These are phyloP conservation scores for Calosoma granatense DNA, from an alignment of 1,140 invertebrate species.

Conservation along the genomic window DNA sequence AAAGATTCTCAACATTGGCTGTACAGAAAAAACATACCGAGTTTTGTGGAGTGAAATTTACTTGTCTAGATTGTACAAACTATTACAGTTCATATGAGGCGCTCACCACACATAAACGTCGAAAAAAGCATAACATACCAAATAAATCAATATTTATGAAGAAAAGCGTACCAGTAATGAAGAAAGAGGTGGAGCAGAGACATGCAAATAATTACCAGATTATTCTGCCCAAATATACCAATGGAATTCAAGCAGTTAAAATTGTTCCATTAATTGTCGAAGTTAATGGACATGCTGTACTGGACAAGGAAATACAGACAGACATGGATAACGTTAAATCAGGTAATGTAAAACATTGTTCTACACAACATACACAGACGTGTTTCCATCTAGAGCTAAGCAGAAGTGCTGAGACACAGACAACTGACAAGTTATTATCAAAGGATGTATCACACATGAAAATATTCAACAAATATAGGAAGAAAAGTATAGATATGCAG, in stretches of 20 bases:
- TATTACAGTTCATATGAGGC: slow-evolving; percentile 44
- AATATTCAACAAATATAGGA: slow-evolving; percentile 4
- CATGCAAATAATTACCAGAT: slow-evolving; percentile 14
- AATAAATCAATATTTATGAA: slow-evolving; percentile 25
- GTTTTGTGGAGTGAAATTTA: slow-evolving; percentile 41
- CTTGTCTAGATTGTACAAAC: slow-evolving; percentile 39
- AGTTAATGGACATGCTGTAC: slow-evolving; percentile 12
- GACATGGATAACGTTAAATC: slow-evolving; percentile 17
- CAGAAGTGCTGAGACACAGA: slow-evolving; percentile 40
- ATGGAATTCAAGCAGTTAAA: background rate
- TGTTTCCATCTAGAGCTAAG: slow-evolving; percentile 27
- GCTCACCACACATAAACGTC: slow-evolving; percentile 44
- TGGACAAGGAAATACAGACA: slow-evolving; percentile 23
- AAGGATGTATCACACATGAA: too few relatives aligned
- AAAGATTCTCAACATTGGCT: slow-evolving; percentile 43
- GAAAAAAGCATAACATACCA: slow-evolving; percentile 37
- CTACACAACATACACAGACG: slow-evolving; percentile 40
- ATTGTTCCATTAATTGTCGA: background rate
- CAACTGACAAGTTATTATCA: slow-evolving; percentile 30
- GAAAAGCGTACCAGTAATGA: slow-evolving; percentile 13
- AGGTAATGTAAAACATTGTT: slow-evolving; percentile 29
- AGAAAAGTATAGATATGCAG: slow-evolving; percentile 13
- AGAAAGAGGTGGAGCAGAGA: background rate
- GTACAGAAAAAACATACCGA: slow-evolving; percentile 37
- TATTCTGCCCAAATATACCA: slow-evolving; percentile 19